Conservation (phyloP, 2,888 invertebrate genomes). For the Dione vanillae region DNA sequence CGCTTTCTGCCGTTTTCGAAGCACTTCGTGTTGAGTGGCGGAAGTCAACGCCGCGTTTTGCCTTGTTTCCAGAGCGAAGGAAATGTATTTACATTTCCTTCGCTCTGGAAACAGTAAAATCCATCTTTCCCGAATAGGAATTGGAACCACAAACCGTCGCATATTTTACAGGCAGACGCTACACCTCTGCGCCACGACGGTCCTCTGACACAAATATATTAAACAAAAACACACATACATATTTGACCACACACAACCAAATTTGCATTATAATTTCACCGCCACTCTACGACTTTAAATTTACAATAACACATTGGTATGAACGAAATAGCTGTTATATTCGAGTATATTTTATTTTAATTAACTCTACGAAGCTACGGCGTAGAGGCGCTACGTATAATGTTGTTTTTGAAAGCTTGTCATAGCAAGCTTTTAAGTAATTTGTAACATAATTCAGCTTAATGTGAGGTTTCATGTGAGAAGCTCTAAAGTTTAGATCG, state of each 20-base stretch:
- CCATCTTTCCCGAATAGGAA: background rate
- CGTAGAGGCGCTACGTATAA: constrained; percentile 25
- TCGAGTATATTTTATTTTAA: constrained; percentile 14
- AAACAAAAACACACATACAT: background rate
- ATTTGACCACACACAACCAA: background rate
- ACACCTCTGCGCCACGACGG: background rate
- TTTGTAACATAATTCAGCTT: constrained; percentile 23
- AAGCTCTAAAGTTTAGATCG: constrained; percentile 14
- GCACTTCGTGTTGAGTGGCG: too few relatives aligned
- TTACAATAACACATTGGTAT: constrained; percentile 16
- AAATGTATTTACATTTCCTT: too few relatives aligned
- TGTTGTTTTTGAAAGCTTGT: constrained; percentile 22
- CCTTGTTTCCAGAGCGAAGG: too few relatives aligned
- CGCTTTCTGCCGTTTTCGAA: too few relatives aligned
- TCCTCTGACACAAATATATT: background rate
- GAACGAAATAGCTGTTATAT: background rate
- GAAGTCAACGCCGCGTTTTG: too few relatives aligned
- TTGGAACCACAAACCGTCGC: background rate
- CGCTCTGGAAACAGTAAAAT: too few relatives aligned
- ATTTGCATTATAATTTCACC: background rate
- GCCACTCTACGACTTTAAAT: background rate
- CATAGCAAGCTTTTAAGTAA: constrained; percentile 22
- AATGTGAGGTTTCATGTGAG: constrained; percentile 20
- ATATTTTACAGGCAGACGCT: background rate
- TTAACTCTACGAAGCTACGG: constrained; percentile 24